A percentile compares a stretch with the other conserved stretches of the same genome.
These are phyloP conservation scores for Coelopa pilipes DNA, from an alignment of 2,888 invertebrate genomes.

Conservation along the genomic window DNA sequence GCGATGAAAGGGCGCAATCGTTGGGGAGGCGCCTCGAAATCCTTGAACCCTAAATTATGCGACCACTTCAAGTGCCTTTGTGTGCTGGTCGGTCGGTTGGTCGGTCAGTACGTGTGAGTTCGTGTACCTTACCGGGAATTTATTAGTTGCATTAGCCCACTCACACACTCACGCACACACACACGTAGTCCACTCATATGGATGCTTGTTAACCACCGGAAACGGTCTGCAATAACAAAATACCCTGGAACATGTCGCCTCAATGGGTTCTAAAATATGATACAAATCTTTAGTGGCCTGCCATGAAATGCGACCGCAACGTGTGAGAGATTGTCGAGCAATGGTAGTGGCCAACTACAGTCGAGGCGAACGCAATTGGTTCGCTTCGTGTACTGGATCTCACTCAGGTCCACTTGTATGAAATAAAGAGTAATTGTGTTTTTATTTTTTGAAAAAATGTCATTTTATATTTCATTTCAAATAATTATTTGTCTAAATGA, in stretches of 20 bases:
- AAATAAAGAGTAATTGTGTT: too few relatives aligned
- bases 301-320: conserved; percentile 69
- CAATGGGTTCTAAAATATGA: conserved; percentile 79
- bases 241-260: conserved; percentile 73
- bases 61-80: background rate
- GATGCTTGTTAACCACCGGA: too few relatives aligned
- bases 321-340: too few relatives aligned
- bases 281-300: conserved; percentile 90
- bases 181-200: background rate
- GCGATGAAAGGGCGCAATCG: background rate
- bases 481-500: too few relatives aligned
- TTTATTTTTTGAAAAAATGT: too few relatives aligned
- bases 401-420: too few relatives aligned
- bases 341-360: background rate
- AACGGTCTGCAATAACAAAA: conserved; percentile 63
- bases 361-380: background rate
- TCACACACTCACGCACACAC: conserved; percentile 6
- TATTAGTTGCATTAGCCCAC: conserved; percentile 38
- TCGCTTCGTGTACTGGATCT: too few relatives aligned
- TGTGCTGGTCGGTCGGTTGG: too few relatives aligned
- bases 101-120: too few relatives aligned
- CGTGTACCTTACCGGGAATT: conserved; percentile 32
- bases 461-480: too few relatives aligned
- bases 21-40: conserved; percentile 15
- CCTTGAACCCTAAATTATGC: conserved; percentile 24